Base-by-base conservation (phyloP, 2,797 vertebrate genomes). In the Lutjanus argentimaculatus region DNA sequence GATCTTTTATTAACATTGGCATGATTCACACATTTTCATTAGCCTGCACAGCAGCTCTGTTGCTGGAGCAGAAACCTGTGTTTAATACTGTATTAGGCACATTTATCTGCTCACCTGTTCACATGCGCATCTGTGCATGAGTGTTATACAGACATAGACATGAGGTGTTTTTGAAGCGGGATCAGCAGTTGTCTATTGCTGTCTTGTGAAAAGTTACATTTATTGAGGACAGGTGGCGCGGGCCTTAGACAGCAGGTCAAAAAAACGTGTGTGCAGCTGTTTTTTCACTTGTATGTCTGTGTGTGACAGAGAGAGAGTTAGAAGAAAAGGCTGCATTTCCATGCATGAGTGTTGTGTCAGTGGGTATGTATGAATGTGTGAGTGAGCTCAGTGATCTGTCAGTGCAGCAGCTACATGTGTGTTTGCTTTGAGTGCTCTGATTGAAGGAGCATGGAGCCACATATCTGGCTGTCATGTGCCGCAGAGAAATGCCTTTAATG, bases 401-500 rank as follows among this genome's bases (percentile, higher is more conserved):
- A 89, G 84, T 80, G 83, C 79, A 86, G 85, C 40, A 48, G 81
- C 89, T 85, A 75, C 94, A 94, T 91, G 81, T 94, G 93, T 74
- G 79, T 94, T 92, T 92, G 83, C 92, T 93, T 93, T 92, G 85
- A 91, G 89, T 22, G 48, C 80, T 90, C 73, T 92, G 91, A 93
- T 89, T 91, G 89, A 93, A 90, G 86, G 88, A 87, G 85, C 83
- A 91, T 86, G 85, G 68, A 85, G 85, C 79, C 82, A 85, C 84
- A 91, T 85, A 92, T 94, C 86, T 89, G 90, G 75, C 57, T 86
- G 85, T 94, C 93, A 94, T 92, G 86, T 93, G 92, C 85, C 36
- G 59, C 74, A 66, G 75, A 90, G 86, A 95, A 93, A 93, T 93
- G 86, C 90, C 83, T 94, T 94, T 92, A 94, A 92, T 84, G 85